A percentile compares a stretch with the other conserved stretches of the same genome.
These are phyloP conservation scores for Tribolium freemani DNA, from an alignment of 2,888 invertebrate genomes.

Conservation along the genomic window DNA sequence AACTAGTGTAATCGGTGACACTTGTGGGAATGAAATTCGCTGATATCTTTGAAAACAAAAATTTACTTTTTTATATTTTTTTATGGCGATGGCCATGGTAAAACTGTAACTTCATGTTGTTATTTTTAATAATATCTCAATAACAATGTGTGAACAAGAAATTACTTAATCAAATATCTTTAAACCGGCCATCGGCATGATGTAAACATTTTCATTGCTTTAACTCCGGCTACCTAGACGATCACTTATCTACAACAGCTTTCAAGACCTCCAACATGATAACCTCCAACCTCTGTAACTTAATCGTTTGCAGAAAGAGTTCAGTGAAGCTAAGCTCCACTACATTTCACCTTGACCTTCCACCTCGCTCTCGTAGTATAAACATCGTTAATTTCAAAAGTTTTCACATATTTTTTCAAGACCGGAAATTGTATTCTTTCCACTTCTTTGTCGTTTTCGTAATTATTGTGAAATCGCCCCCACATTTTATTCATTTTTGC, in stretches of 20 bases:
- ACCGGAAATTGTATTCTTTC: not conserved
- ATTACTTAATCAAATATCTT: not conserved
- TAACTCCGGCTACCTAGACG: not conserved
- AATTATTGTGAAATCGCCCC: not conserved
- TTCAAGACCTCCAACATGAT: not conserved
- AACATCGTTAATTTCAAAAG: not conserved
- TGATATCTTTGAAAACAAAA: too few species aligned
- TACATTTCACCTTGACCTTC: not conserved
- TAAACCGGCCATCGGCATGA: not conserved
- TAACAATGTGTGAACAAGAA: not conserved
- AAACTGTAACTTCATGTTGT: too few species aligned
- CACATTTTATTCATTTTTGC: too few species aligned
- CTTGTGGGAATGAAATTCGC: too few species aligned
- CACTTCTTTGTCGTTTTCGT: not conserved
- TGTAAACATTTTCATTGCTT: not conserved
- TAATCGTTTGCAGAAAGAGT: not conserved
- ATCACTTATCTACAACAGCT: not conserved
- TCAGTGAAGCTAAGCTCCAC: not conserved
- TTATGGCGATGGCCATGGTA: too few species aligned
- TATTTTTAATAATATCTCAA: too few species aligned
- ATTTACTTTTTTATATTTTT: too few species aligned
- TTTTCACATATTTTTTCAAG: not conserved
- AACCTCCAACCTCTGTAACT: not conserved
- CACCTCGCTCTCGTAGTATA: not conserved
- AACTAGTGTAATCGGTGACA: too few species aligned